Percentiles rank a stretch among this genome's conserved stretches.
Conservation (phyloP, 2,113 vertebrate genomes). For the Silurus asotus region DNA sequence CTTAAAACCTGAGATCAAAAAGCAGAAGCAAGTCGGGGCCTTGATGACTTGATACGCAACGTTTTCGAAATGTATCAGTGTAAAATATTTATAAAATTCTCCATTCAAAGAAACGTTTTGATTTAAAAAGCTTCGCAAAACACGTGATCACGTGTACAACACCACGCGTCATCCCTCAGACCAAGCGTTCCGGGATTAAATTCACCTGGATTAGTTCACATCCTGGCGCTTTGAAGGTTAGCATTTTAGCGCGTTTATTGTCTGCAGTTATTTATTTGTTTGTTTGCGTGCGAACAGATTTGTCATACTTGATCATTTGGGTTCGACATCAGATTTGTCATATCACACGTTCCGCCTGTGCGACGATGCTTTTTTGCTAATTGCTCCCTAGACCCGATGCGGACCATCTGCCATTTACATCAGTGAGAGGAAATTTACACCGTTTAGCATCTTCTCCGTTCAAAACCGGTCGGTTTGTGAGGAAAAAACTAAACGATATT, state of each 20-base stretch:
- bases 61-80: background rate
- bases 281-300: background rate
- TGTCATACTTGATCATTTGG: conserved; percentile 5
- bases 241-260: background rate
- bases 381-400: conserved; percentile 33
- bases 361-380: conserved; percentile 23
- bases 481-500: no score
- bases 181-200: background rate
- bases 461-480: no score
- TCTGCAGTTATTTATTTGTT: background rate
- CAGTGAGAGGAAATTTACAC: conserved; percentile 15
- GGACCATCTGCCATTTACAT: conserved; percentile 26
- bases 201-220: background rate
- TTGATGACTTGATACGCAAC: background rate
- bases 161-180: background rate
- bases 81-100: no score
- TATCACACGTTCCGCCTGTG: conserved; percentile 3
- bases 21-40: background rate
- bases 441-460: no score
- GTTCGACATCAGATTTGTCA: background rate
- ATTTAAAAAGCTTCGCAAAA: background rate
- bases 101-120: background rate
- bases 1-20: background rate
- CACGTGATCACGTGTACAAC: background rate
- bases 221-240: background rate